Conservation (phyloP, 2,113 vertebrate genomes). For the Nettapus auritus region DNA sequence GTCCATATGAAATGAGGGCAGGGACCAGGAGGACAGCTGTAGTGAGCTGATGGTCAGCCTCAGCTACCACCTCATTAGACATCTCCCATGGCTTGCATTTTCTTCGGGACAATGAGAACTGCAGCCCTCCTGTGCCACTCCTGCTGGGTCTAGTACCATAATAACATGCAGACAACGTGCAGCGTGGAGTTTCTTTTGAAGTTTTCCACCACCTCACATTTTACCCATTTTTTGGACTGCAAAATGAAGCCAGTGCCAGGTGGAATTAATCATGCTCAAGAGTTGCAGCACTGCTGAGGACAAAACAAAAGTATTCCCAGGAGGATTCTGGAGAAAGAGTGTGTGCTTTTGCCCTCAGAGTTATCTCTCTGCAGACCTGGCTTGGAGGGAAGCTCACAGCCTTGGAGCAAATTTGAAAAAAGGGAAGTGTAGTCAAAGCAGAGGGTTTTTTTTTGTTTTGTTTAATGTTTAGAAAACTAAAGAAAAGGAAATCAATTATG, state of each 20-base stretch:
- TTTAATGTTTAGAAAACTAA: conserved; percentile 89
- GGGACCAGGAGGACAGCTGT: rapidly evolving
- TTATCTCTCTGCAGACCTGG: neutral
- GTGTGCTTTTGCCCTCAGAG: neutral
- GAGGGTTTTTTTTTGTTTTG: conserved; percentile 79
- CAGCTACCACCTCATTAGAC: neutral
- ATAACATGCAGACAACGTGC: neutral
- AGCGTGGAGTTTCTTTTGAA: neutral
- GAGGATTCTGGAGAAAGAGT: neutral
- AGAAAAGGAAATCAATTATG: conserved; percentile 99
- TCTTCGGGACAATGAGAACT: neutral
- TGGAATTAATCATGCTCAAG: neutral
- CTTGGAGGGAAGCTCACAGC: neutral
- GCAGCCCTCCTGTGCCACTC: neutral
- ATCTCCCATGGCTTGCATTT: neutral
- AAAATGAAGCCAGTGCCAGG: neutral
- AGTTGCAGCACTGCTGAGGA: neutral
- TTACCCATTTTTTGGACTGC: neutral
- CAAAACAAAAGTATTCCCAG: neutral
- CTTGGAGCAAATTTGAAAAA: conserved; percentile 41
- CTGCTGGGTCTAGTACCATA: rapidly evolving
- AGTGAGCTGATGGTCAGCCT: neutral
- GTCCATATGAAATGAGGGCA: neutral
- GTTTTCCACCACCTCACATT: neutral
- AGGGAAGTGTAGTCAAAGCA: conserved; percentile 80